Conservation (phyloP, 2,888 invertebrate genomes). For the Allolobophora icterica region DNA sequence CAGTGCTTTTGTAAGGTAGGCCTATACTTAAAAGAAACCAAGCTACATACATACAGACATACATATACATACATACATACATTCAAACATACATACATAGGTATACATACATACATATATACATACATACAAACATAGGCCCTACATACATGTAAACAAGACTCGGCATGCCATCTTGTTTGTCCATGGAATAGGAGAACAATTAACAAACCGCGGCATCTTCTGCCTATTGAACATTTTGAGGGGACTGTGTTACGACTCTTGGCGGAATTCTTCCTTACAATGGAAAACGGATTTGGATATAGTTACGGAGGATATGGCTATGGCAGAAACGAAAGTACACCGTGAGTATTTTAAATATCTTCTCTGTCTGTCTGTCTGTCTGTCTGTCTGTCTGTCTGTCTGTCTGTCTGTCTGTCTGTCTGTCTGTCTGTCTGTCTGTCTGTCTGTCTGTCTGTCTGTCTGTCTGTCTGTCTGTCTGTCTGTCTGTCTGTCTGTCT, state of each 20-base stretch:
- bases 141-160: background rate
- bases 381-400: background rate
- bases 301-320: conserved; percentile 17
- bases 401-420: background rate
- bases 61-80: background rate
- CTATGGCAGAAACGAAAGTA: background rate
- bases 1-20: too few species aligned
- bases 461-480: too few species aligned
- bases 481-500: background rate
- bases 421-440: background rate
- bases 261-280: background rate
- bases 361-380: background rate
- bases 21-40: too few species aligned
- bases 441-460: background rate
- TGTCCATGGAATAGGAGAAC: background rate
- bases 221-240: background rate
- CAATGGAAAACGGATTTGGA: conserved; percentile 17
- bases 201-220: too few species aligned
- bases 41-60: background rate
- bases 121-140: background rate
- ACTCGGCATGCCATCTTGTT: background rate
- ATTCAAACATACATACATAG: background rate
- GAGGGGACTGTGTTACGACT: background rate
- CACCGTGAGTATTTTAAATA: background rate
- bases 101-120: background rate